A percentile compares a stretch with the other conserved stretches of the same genome.
Evolutionary conservation across 1,140 invertebrate genomes (phyloP).

Genomic region (Drosophila oshimai): DNA sequence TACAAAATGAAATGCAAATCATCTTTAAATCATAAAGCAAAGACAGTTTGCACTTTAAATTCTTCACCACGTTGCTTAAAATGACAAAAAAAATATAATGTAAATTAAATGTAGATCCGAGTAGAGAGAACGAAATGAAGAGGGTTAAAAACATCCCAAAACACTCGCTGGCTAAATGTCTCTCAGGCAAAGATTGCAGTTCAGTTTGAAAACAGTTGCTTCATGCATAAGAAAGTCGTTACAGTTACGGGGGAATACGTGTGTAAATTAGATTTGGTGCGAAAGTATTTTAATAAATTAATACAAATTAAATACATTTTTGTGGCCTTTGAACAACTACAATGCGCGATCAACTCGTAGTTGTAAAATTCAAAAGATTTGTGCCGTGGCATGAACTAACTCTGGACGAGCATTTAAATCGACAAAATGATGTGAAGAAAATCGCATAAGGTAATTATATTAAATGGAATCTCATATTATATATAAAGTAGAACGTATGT

Average conservation of each 20-base stretch:
- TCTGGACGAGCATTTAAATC: neutral
- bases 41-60: slow-evolving; percentile 34
- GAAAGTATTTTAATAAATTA: slow-evolving; percentile 61
- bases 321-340: slow-evolving; percentile 71
- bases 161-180: slow-evolving; percentile 24
- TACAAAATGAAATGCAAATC: slow-evolving; percentile 73
- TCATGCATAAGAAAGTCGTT: neutral
- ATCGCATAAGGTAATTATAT: slow-evolving; percentile 12
- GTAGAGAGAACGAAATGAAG: neutral
- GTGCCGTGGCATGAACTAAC: slow-evolving; percentile 12
- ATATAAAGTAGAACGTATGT: slow-evolving; percentile 21
- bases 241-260: slow-evolving; percentile 48
- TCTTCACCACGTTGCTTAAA: slow-evolving; percentile 34
- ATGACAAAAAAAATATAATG: slow-evolving; percentile 26
- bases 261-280: slow-evolving; percentile 59
- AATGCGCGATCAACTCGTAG: slow-evolving; percentile 36
- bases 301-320: slow-evolving; percentile 77
- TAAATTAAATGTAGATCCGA: slow-evolving; percentile 1
- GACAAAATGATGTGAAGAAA: neutral
- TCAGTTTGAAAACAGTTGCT: neutral
- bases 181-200: slow-evolving; percentile 14
- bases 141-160: neutral
- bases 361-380: slow-evolving; percentile 12
- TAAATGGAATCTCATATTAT: slow-evolving; percentile 65
- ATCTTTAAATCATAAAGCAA: slow-evolving; percentile 26